Evolutionary conservation across 92 coral and sea anemone genomes (phyloP).

Genomic region (Nematostella vectensis): DNA sequence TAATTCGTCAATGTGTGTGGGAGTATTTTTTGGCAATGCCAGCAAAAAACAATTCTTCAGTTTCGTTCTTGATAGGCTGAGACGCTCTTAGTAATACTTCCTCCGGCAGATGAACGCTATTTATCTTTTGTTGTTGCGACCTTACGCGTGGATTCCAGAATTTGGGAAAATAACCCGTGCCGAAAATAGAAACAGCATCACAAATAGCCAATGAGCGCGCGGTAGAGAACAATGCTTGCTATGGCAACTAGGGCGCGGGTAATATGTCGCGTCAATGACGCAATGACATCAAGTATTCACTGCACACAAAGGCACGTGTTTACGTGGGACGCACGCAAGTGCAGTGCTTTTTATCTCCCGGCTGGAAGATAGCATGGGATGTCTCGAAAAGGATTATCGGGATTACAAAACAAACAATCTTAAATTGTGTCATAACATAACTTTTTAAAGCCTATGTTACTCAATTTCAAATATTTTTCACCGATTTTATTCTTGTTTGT

Average conservation of each 20-base stretch:
- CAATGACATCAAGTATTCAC: constrained; percentile 17
- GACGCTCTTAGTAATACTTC: neutral
- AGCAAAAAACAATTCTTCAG: no score
- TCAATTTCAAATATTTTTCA: no score
- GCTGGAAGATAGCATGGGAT: no score
- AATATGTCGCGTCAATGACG: constrained; percentile 49
- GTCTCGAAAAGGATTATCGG: no score
- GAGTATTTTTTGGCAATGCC: neutral
- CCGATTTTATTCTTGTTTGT: no score
- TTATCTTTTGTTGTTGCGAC: constrained; percentile 27
- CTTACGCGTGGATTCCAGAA: constrained; percentile 34
- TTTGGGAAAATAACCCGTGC: constrained; percentile 30
- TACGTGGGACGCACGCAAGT: neutral
- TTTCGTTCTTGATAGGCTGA: neutral
- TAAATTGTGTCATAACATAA: no score
- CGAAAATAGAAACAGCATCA: constrained; percentile 52
- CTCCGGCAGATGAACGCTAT: constrained; percentile 11
- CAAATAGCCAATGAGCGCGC: constrained; percentile 55
- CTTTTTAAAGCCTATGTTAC: no score
- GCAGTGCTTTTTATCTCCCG: neutral
- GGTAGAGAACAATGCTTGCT: constrained; percentile 40
- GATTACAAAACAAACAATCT: no score
- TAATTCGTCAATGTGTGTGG: neutral
- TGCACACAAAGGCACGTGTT: neutral
- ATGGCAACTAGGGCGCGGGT: constrained; percentile 54